Evolutionary conservation across 2,797 vertebrate species (phyloP).

Genomic region (Malacoraja senta): DNA sequence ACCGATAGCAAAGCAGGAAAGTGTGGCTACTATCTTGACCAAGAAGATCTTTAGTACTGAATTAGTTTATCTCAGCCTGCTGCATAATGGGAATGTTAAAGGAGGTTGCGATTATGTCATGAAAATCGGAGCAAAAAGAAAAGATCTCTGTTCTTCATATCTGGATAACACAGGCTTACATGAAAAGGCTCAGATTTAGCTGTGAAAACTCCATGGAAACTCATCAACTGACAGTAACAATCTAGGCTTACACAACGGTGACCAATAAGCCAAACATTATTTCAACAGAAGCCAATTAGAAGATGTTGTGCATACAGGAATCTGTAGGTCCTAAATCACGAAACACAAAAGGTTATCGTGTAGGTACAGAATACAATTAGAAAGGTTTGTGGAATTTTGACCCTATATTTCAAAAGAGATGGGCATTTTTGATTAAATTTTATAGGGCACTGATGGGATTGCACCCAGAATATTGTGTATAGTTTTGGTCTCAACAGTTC

Average conservation of each 20-base stretch:
- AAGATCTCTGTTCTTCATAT: not conserved
- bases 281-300: too few relatives aligned
- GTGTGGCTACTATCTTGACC: not conserved
- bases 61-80: not conserved
- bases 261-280: not conserved
- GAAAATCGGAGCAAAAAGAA: not conserved
- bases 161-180: not conserved
- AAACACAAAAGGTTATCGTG: too few relatives aligned
- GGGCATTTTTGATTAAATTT: too few relatives aligned
- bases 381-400: too few relatives aligned
- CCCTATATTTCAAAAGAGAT: too few relatives aligned
- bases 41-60: not conserved
- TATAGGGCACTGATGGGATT: too few relatives aligned
- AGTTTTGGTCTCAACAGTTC: too few relatives aligned
- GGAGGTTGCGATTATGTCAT: not conserved
- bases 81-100: not conserved
- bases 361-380: too few relatives aligned
- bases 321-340: too few relatives aligned
- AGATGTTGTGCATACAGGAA: too few relatives aligned
- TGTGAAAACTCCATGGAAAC: not conserved
- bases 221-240: not conserved
- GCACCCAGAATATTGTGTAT: too few relatives aligned
- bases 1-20: not conserved
- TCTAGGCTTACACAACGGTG: not conserved
- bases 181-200: not conserved